Conservation (phyloP, 1,140 invertebrate species). For the Hyles vespertilio region DNA sequence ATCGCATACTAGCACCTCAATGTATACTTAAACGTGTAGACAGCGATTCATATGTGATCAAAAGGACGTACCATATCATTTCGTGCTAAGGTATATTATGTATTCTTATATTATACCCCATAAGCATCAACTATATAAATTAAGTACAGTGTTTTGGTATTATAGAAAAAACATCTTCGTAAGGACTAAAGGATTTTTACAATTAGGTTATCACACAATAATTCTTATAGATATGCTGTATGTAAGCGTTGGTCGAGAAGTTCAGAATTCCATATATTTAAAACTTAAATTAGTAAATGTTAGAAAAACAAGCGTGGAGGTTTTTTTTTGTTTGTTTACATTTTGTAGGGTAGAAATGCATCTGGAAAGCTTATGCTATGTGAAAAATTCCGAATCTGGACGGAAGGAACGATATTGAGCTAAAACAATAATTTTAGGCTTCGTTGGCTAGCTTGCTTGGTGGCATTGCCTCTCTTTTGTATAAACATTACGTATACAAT, state of each 20-base stretch:
- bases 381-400: slow-evolving; percentile 56
- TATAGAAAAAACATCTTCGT: slow-evolving; percentile 1
- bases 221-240: slow-evolving; percentile 70
- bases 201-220: slow-evolving; percentile 67
- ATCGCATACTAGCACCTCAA: too few relatives aligned
- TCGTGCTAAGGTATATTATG: too few relatives aligned
- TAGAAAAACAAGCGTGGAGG: slow-evolving; percentile 3
- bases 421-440: slow-evolving; percentile 54
- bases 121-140: slow-evolving; percentile 54
- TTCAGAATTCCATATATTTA: slow-evolving; percentile 32
- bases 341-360: slow-evolving; percentile 28
- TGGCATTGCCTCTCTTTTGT: too few relatives aligned
- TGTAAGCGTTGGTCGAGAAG: slow-evolving; percentile 67
- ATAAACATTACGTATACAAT: too few relatives aligned
- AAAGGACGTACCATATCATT: too few relatives aligned
- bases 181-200: too few relatives aligned
- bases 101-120: slow-evolving; percentile 18
- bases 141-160: slow-evolving; percentile 70
- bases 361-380: slow-evolving; percentile 53
- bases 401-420: slow-evolving; percentile 67
- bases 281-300: background rate
- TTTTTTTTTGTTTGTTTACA: slow-evolving; percentile 11
- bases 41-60: too few relatives aligned
- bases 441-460: slow-evolving; percentile 4
- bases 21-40: too few relatives aligned